Base-by-base conservation (phyloP, 2,797 vertebrate species). In the Meda fulgida region DNA sequence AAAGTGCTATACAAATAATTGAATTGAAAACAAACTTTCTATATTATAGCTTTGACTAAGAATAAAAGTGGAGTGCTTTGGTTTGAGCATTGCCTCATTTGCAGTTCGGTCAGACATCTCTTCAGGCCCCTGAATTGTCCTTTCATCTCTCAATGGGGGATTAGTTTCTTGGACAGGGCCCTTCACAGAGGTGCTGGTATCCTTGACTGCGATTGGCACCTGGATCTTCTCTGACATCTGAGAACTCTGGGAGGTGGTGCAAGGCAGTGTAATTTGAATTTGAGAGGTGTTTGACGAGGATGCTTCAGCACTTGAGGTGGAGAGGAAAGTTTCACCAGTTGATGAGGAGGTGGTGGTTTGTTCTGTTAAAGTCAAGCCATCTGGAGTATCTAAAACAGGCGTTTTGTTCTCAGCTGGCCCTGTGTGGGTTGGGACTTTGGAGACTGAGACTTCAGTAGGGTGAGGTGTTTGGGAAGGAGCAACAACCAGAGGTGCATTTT, bases 71-170 rank as follows among this genome's bases (percentile, higher is more conserved):
- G 43, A 40, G 26, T 84, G 11, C 48, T 77, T 65, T 78, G 36
- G n/a, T n/a, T 58, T 76, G 23, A 60, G 5, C 14, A 69, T 93
- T 83, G 94, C 95, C 92, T 91, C 87, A 84, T 43, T 69, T 51
- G 72, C 2, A n/a, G 78, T 69, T 85, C 90, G 88, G 29, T 81
- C 88, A 29, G 89, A 81, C 1, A 87, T 92, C 83, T 94, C 93
- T 87, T 89, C 91, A 1, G 89, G 92, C 76, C 90, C 90, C 80
- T 71, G 91, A n/a, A 10, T 7, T n/a, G 55, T 19, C 5, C 10
- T 78, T 36, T 46, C 8, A 23, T 29, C 18, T 31, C 34, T 81
- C 19, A 53, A 19, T 55, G 84, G 72, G 70, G 72, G 69, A 65
- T 55, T 83, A 13, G 76, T 65, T 40, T 90, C 87, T 81, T 89